Percentiles rank a stretch among this genome's conserved stretches.
phyloP scores from a whole-genome alignment of 2,113 vertebrate genomes.

The Apus apus region DNA sequence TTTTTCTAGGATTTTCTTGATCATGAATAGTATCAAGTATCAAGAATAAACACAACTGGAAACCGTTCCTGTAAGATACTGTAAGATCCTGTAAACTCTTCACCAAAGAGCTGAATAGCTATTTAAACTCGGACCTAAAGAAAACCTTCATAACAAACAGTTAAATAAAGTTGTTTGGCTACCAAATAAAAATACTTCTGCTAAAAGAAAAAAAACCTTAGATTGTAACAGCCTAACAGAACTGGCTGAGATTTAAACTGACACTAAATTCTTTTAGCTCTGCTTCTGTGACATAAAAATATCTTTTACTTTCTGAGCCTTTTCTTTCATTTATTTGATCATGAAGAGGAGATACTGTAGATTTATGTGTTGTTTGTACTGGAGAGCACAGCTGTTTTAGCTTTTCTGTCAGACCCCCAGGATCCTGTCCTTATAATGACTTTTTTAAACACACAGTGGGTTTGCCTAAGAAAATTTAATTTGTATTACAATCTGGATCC shows the following conservation, averaged over 20 bases:
- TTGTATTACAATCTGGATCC: background rate
- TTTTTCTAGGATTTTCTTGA: background rate
- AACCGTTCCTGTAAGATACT: background rate
- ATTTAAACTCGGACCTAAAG: background rate
- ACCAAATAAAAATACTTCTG: background rate
- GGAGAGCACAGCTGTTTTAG: conserved; percentile 43
- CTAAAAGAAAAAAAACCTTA: background rate
- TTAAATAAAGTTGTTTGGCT: background rate
- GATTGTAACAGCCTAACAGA: background rate
- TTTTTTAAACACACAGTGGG: background rate
- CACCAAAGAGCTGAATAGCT: background rate
- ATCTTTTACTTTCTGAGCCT: conserved; percentile 5
- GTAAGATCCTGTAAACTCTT: background rate
- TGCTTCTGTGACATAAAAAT: conserved; percentile 25
- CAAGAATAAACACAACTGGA: background rate
- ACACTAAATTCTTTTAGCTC: background rate
- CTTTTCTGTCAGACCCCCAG: conserved; percentile 51
- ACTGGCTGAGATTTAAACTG: background rate
- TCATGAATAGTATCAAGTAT: background rate
- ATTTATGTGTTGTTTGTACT: conserved; percentile 44
- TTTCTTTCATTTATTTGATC: conserved; percentile 38
- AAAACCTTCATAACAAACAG: background rate
- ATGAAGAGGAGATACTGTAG: conserved; percentile 5
- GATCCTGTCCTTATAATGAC: background rate
- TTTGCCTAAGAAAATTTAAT: conserved; percentile 30